Conservation (phyloP, 2,888 invertebrate species). For the Agriopis marginaria region DNA sequence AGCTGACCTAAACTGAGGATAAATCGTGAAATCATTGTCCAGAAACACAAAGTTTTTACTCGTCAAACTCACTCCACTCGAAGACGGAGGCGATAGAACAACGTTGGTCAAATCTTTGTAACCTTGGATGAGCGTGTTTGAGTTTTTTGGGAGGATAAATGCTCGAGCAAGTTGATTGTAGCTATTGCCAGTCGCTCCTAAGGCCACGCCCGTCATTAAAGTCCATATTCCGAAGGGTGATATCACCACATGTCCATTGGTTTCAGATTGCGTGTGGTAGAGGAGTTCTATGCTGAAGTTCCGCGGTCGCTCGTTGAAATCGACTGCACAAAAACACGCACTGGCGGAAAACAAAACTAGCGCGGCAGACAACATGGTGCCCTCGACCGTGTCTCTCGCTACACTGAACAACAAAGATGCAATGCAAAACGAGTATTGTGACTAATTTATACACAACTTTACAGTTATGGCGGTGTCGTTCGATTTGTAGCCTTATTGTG, state of each 20-base stretch:
- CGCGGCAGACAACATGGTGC: constrained; percentile 63
- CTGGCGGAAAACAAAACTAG: constrained; percentile 61
- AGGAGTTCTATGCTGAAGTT: constrained; percentile 78
- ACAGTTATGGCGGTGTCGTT: constrained; percentile 34
- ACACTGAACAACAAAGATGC: constrained; percentile 68
- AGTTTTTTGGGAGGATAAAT: constrained; percentile 68
- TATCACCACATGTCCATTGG: constrained; percentile 75
- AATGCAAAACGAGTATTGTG: constrained; percentile 63
- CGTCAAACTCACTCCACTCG: constrained; percentile 68
- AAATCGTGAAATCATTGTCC: constrained; percentile 69
- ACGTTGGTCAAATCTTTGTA: constrained; percentile 64
- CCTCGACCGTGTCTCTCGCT: constrained; percentile 57
- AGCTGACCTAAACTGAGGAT: constrained; percentile 57
- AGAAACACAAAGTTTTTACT: constrained; percentile 78
- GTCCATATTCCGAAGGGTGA: constrained; percentile 84
- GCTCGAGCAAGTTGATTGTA: constrained; percentile 67
- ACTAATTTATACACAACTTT: constrained; percentile 60
- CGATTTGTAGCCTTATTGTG: constrained; percentile 38
- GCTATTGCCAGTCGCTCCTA: constrained; percentile 74
- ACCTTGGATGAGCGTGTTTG: constrained; percentile 60
- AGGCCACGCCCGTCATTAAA: constrained; percentile 76
- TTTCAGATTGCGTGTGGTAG: constrained; percentile 71
- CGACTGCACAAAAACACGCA: constrained; percentile 64
- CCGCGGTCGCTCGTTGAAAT: constrained; percentile 74
- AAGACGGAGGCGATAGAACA: constrained; percentile 63